Conservation (phyloP, 53 echinoderm and acorn worm genomes). For the Henricia sp. region DNA sequence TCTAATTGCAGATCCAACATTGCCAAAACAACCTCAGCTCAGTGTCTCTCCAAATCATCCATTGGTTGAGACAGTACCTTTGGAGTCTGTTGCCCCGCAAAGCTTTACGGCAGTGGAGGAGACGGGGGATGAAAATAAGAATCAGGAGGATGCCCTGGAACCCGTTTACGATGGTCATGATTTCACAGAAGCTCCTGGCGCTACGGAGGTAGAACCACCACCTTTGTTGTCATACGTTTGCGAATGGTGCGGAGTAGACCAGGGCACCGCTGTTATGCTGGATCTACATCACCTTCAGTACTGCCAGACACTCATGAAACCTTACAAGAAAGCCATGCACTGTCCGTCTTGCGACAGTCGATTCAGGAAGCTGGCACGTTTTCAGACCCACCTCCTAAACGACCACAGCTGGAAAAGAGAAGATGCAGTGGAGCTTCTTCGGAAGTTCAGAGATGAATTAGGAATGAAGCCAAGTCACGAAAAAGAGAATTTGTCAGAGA, state of each 20-base stretch:
- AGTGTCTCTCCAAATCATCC: background rate
- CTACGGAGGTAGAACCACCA: background rate
- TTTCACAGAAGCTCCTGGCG: background rate
- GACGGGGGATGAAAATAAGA: background rate
- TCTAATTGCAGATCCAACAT: background rate
- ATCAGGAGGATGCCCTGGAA: background rate
- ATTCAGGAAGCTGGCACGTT: conserved; percentile 1
- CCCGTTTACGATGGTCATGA: background rate
- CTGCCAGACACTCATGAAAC: conserved; percentile 7
- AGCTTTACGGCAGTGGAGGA: background rate
- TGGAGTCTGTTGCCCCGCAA: background rate
- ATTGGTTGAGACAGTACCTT: background rate
- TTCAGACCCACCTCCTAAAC: background rate
- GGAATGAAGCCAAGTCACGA: background rate
- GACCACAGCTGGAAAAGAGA: background rate
- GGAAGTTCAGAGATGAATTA: background rate
- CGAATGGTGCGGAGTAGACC: conserved; percentile 19
- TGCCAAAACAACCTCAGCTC: background rate
- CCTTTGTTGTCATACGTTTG: background rate
- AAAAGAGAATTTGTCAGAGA: background rate
- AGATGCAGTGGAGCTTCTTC: background rate
- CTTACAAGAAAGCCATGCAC: background rate
- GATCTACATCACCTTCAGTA: conserved; percentile 22
- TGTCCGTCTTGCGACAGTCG: background rate
- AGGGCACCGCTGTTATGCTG: conserved; percentile 30